These are phyloP conservation scores for Drosophila sp. DNA, from an alignment of 1,140 invertebrate genomes.

Conservation along the genomic window DNA sequence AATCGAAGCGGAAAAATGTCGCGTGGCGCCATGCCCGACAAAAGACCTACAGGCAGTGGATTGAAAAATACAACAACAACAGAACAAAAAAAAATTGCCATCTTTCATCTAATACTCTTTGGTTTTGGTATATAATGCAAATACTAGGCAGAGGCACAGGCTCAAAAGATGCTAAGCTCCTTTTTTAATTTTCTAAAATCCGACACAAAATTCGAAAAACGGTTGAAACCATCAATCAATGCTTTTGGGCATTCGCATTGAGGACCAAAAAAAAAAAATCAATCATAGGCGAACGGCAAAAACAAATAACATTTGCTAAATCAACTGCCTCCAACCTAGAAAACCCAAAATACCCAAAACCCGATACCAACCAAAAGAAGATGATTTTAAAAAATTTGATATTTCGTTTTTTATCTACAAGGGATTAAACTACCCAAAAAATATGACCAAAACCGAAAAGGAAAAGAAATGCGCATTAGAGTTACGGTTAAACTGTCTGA, in stretches of 20 bases:
- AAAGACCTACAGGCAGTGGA: slow-evolving; percentile 46
- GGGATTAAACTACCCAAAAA: slow-evolving; percentile 27
- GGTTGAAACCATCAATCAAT: slow-evolving; percentile 68
- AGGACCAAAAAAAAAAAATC: slow-evolving; percentile 55
- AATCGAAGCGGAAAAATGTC: slow-evolving; percentile 74
- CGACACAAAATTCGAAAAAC: slow-evolving; percentile 47
- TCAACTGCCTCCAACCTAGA: slow-evolving; percentile 42
- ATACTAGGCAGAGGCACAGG: slow-evolving; percentile 28
- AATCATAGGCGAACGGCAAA: slow-evolving; percentile 60
- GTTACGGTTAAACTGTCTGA: slow-evolving; percentile 63
- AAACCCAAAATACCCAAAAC: background rate
- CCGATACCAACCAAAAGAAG: slow-evolving; percentile 29
- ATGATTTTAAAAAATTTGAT: slow-evolving; percentile 72
- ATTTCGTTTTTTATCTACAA: slow-evolving; percentile 46
- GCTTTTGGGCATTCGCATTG: background rate
- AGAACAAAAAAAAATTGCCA: slow-evolving; percentile 21
- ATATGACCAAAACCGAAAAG: slow-evolving; percentile 21
- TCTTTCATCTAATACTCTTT: slow-evolving; percentile 66
- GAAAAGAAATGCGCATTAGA: slow-evolving; percentile 69
- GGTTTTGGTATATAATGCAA: slow-evolving; percentile 58
- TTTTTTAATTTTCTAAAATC: slow-evolving; percentile 75
- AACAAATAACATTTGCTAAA: slow-evolving; percentile 79
- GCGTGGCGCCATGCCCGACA: slow-evolving; percentile 57
- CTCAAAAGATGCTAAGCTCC: slow-evolving; percentile 52
- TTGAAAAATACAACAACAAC: slow-evolving; percentile 16